Percentiles rank a stretch among this genome's conserved stretches.
Conservation (phyloP, 2,113 vertebrate genomes). For the Callorhinus ursinus region DNA sequence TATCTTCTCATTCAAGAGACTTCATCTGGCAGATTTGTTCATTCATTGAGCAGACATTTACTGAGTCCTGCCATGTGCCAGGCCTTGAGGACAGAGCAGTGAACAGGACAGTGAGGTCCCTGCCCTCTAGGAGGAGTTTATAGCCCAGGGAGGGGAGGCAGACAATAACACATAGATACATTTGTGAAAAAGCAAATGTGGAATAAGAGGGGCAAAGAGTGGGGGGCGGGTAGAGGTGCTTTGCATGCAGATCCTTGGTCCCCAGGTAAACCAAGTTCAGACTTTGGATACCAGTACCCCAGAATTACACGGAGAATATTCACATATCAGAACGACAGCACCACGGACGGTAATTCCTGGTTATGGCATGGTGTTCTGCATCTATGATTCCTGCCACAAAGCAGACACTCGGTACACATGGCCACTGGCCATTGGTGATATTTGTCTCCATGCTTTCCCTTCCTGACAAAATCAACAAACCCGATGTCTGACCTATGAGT, state of each 20-base stretch:
- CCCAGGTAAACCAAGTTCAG: not conserved
- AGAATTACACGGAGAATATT: not conserved
- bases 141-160: not conserved
- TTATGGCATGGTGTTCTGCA: not conserved
- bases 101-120: not conserved
- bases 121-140: not conserved
- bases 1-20: not conserved
- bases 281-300: not conserved
- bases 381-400: not conserved
- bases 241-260: not conserved
- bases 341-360: not conserved
- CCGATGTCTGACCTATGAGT: not conserved
- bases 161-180: not conserved
- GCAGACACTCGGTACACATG: not conserved
- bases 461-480: not conserved
- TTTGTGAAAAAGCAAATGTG: not conserved
- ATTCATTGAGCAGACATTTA: not conserved
- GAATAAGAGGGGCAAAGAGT: not conserved
- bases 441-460: not conserved
- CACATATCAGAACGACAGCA: not conserved
- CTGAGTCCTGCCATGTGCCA: not conserved
- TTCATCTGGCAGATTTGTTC: not conserved
- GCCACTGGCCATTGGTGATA: not conserved
- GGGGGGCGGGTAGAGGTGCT: not conserved
- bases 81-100: not conserved